Conservation (phyloP, 2,888 invertebrate genomes). For the Mesoligia furuncula region DNA sequence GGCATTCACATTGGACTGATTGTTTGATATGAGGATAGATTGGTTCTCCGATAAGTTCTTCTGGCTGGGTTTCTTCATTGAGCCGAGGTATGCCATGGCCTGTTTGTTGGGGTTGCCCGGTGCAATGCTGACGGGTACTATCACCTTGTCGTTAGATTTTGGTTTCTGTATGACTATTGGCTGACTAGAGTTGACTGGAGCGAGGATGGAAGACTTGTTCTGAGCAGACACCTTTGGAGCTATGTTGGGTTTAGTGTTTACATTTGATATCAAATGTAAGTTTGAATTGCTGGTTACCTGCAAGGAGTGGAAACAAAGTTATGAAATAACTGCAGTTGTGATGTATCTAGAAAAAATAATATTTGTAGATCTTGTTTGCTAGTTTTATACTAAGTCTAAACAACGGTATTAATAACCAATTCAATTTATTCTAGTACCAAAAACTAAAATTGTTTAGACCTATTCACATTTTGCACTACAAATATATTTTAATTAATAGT, state of each 20-base stretch:
- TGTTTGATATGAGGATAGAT: conserved; percentile 86
- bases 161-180: conserved; percentile 91
- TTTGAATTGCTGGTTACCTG: conserved; percentile 86
- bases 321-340: conserved; percentile 31
- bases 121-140: conserved; percentile 87
- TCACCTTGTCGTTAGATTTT: conserved; percentile 86
- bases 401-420: background rate
- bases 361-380: background rate
- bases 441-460: background rate
- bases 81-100: conserved; percentile 89
- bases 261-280: conserved; percentile 86
- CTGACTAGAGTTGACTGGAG: conserved; percentile 84
- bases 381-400: background rate
- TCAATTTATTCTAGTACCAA: background rate
- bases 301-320: conserved; percentile 63
- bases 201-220: conserved; percentile 84
- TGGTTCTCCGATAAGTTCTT: conserved; percentile 84
- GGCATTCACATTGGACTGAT: conserved; percentile 81
- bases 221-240: conserved; percentile 81
- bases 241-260: conserved; percentile 83
- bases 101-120: conserved; percentile 84
- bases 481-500: background rate
- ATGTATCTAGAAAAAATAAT: conserved; percentile 2
- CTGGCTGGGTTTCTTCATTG: conserved; percentile 88
- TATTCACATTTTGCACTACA: background rate